Evolutionary conservation across 2,113 vertebrate genomes (phyloP).

Genomic region (Marmota monax): DNA sequence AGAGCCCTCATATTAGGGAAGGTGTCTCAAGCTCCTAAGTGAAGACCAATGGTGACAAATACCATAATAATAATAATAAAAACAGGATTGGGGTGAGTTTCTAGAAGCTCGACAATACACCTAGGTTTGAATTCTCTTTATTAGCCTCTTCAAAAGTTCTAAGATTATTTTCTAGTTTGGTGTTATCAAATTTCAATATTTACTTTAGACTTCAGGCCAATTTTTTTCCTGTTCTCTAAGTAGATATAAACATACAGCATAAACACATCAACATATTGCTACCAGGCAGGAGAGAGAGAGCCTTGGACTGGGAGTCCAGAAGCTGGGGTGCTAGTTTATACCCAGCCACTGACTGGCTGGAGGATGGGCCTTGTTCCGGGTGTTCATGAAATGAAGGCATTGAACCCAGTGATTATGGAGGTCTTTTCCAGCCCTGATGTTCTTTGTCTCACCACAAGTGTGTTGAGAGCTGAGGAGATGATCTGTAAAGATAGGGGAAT

Average conservation of each 20-base stretch:
- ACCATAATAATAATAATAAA: neutral
- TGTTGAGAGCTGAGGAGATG: conserved; percentile 67
- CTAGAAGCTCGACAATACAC: neutral
- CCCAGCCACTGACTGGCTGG: neutral
- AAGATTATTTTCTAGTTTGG: neutral
- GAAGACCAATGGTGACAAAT: neutral
- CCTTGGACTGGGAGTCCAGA: neutral
- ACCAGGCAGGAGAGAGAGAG: neutral
- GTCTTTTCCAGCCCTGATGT: conserved; percentile 40
- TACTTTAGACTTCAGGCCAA: neutral
- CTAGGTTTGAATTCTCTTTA: conserved; percentile 1
- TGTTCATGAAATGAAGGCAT: conserved; percentile 36
- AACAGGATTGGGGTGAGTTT: neutral
- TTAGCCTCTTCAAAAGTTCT: conserved; percentile 35
- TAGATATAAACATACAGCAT: neutral
- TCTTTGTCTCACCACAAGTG: conserved; percentile 46
- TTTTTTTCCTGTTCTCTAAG: neutral
- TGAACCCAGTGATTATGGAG: conserved; percentile 52
- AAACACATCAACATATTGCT: neutral
- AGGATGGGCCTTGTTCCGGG: conserved; percentile 32
- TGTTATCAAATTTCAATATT: conserved; percentile 31
- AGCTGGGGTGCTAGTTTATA: neutral
- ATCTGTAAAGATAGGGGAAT: conserved; percentile 60
- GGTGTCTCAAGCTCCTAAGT: neutral
- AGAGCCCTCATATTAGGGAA: neutral